Evolutionary conservation across 2,888 invertebrate species (phyloP).

Genomic region (Acleris holmiana): DNA sequence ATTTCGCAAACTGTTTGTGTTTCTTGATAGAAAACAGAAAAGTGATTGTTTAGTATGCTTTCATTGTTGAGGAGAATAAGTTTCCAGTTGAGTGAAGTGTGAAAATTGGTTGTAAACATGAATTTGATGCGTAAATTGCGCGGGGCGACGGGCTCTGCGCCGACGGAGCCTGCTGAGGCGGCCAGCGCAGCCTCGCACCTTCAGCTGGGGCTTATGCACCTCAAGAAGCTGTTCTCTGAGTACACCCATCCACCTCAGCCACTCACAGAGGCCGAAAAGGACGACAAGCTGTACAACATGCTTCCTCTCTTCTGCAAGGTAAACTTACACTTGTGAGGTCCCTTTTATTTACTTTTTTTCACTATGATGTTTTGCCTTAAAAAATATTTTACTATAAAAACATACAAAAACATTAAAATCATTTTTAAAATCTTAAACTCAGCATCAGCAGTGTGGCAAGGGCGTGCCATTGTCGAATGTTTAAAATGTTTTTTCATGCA

Average conservation of each 20-base stretch:
- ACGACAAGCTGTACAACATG: slow-evolving; percentile 98
- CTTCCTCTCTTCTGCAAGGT: slow-evolving; percentile 99
- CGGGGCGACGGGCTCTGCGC: slow-evolving; percentile 75
- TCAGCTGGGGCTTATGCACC: slow-evolving; percentile 96
- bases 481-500: slow-evolving; percentile 58
- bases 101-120: slow-evolving; percentile 78
- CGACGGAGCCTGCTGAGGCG: slow-evolving; percentile 83
- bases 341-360: not conserved
- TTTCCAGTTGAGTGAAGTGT: slow-evolving; percentile 7
- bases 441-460: too few species aligned
- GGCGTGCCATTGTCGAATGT: too few species aligned
- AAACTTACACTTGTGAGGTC: slow-evolving; percentile 44
- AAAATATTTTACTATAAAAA: too few species aligned
- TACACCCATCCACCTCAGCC: slow-evolving; percentile 95
- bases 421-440: too few species aligned
- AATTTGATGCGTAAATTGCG: slow-evolving; percentile 97
- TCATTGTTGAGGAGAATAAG: slow-evolving; percentile 11
- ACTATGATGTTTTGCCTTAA: too few species aligned
- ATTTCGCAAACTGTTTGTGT: slow-evolving; percentile 18
- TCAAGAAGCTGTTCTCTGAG: slow-evolving; percentile 97
- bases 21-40: slow-evolving; percentile 26
- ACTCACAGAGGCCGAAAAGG: slow-evolving; percentile 91
- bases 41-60: slow-evolving; percentile 26
- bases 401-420: too few species aligned
- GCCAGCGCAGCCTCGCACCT: slow-evolving; percentile 89